phyloP scores from a whole-genome alignment of 92 coral and sea anemone species.

The Pocillopora grandis region DNA sequence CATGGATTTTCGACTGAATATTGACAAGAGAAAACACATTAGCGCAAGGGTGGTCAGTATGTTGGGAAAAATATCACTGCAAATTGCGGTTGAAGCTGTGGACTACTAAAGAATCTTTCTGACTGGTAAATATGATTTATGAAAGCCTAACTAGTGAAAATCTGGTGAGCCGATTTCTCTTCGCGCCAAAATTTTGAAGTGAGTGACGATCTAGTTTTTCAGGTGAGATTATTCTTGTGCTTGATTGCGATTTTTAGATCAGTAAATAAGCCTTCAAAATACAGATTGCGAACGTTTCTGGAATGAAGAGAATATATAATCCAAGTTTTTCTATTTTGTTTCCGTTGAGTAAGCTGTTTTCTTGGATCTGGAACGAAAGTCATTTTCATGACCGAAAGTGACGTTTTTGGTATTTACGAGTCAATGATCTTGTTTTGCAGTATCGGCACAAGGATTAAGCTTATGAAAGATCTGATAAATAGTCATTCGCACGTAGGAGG shows the following conservation, averaged over 20 bases:
- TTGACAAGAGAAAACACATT: conserved; percentile 4
- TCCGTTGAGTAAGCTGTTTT: too few species aligned
- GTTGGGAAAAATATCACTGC: neutral
- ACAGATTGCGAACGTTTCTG: neutral
- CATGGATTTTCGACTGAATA: neutral
- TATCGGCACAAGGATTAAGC: too few species aligned
- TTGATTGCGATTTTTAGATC: conserved; percentile 5
- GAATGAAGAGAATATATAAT: neutral
- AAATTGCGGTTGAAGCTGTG: neutral
- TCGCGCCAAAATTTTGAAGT: conserved; percentile 53
- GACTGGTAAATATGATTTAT: neutral
- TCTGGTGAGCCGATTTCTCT: conserved; percentile 16
- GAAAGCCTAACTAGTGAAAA: neutral
- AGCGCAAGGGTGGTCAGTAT: conserved; percentile 5
- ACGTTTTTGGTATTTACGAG: too few species aligned
- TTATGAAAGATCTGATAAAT: too few species aligned
- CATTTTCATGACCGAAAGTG: too few species aligned
- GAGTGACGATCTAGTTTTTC: neutral
- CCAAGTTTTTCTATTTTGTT: neutral
- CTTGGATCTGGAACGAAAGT: too few species aligned
- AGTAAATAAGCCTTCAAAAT: neutral
- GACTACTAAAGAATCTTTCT: neutral
- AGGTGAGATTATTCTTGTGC: conserved; percentile 12
- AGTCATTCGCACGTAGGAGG: too few species aligned
- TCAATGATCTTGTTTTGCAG: too few species aligned